These are phyloP conservation scores for Lasioglossum baleicum DNA, from an alignment of 1,140 invertebrate genomes.

Conservation along the genomic window DNA sequence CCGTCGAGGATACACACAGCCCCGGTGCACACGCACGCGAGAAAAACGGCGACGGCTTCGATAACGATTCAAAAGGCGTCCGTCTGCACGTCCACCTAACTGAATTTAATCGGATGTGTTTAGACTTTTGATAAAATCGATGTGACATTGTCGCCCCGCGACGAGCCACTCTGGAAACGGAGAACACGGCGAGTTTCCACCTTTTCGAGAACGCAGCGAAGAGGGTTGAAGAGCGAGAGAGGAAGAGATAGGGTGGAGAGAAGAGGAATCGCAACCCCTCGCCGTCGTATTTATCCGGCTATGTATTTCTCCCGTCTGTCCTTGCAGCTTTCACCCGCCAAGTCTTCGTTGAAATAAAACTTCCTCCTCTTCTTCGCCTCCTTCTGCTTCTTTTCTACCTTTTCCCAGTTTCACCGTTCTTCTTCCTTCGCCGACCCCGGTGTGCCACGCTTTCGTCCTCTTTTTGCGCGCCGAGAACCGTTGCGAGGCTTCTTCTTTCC, in stretches of 20 bases:
- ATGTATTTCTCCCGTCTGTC: slow-evolving; percentile 68
- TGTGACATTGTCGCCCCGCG: slow-evolving; percentile 19
- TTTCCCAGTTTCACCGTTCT: too few relatives aligned
- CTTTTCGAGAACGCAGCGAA: too few relatives aligned
- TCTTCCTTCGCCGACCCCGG: background rate
- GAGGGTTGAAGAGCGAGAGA: background rate
- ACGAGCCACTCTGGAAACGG: background rate
- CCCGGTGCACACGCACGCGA: background rate
- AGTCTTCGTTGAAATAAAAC: slow-evolving; percentile 68
- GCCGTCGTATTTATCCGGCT: slow-evolving; percentile 67
- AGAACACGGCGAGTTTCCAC: too few relatives aligned
- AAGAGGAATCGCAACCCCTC: slow-evolving; percentile 56
- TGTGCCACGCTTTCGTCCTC: background rate
- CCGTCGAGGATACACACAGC: too few relatives aligned
- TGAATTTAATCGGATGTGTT: slow-evolving; percentile 47
- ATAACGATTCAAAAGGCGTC: too few relatives aligned
- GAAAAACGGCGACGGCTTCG: too few relatives aligned
- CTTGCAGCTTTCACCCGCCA: slow-evolving; percentile 57
- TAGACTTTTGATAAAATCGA: slow-evolving; percentile 58
- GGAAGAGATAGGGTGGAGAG: background rate
- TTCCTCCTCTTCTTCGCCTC: too few relatives aligned
- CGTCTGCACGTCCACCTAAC: too few relatives aligned
- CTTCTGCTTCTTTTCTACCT: background rate
- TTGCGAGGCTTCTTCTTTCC: background rate
- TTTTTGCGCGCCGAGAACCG: too few relatives aligned